phyloP scores from a whole-genome alignment of 2,797 vertebrate species.

The Sylvilagus floridanus region DNA sequence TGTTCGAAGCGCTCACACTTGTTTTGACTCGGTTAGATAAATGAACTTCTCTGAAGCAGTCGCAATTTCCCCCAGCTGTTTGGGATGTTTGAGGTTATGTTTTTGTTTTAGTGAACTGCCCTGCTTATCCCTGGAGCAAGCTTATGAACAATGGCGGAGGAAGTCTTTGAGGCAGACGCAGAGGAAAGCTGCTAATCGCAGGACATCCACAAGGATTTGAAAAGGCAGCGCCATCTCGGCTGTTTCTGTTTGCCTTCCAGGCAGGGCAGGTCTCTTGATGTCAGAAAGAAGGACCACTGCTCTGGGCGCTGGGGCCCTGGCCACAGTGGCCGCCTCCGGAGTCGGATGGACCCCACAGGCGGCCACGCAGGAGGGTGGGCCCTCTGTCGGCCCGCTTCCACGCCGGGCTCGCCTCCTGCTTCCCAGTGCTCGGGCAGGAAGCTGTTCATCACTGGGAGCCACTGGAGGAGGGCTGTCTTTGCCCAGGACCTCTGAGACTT shows the following conservation, averaged over 20 bases:
- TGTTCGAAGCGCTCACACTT: constrained; percentile 75
- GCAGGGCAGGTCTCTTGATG: constrained; percentile 61
- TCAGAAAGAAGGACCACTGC: constrained; percentile 30
- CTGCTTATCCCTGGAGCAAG: constrained; percentile 70
- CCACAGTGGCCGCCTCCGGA: not conserved
- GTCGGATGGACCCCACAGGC: not conserved
- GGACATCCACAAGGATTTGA: constrained; percentile 64
- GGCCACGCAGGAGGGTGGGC: not conserved
- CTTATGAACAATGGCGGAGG: constrained; percentile 73
- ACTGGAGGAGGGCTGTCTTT: constrained; percentile 51
- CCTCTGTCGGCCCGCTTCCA: not conserved
- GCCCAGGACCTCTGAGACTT: constrained; percentile 34
- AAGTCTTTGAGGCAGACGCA: constrained; percentile 75
- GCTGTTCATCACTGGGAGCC: constrained; percentile 50
- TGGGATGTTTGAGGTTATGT: constrained; percentile 78
- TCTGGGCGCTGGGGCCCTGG: not conserved
- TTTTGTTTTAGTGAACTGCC: constrained; percentile 79
- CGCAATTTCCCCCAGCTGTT: constrained; percentile 83
- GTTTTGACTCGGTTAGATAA: constrained; percentile 82
- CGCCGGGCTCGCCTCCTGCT: not conserved
- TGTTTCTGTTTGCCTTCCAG: constrained; percentile 66
- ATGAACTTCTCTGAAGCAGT: constrained; percentile 73
- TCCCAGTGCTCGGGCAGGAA: constrained; percentile 62
- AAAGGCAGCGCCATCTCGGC: constrained; percentile 45
- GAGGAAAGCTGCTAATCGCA: constrained; percentile 77